Base-by-base conservation (phyloP, 2,797 vertebrate genomes). In the Artibeus jamaicensis region DNA sequence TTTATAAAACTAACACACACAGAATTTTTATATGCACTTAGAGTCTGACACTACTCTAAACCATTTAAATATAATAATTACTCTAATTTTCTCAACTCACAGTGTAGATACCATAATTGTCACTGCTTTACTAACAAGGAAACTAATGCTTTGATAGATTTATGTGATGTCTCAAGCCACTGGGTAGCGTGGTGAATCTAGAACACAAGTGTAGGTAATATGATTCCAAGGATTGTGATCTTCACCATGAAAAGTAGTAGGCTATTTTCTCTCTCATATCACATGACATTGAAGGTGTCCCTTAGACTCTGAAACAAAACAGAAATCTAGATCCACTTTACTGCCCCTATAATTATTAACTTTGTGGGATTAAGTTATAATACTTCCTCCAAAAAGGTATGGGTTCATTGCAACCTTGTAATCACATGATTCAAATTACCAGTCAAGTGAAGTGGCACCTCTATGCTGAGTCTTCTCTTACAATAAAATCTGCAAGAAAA, bases 401-500 rank as follows among this genome's bases (percentile, higher is more conserved):
- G 11, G 16, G 22, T 62, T 65, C 19, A 0, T 1, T 55, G 50
- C 79, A 78, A 71, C 32, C 6, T 39, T 76, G 39, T 26, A 44
- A 57, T 6, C 26, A 50, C 46, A n/a, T 2, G 24, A 50, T 26
- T 42, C 3, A 4, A 88, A 67, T 2, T 5, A 26, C 42, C 83
- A 44, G n/a, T 50, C 15, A 26, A 71, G 29, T 57, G 12, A 85
- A 91, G 57, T 24, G 19, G 57, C 76, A 78, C 34, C 4, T 79
- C 46, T 10, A 37, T 18, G 26, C 26, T 9, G n/a, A 65, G 21
- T 55, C 70, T 73, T 65, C 89, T 39, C 53, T 71, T 42, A 59
- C 39, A 55, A 24, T 42, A 14, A 89, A 89, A 86, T 78, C 68
- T 19, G 53, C 29, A 83, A 59, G 85, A 65, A 82, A 89, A 74